A percentile compares a stretch with the other conserved stretches of the same genome.
These are phyloP conservation scores for Bungarus multicinctus DNA, from an alignment of 2,113 vertebrate genomes.

Conservation along the genomic window DNA sequence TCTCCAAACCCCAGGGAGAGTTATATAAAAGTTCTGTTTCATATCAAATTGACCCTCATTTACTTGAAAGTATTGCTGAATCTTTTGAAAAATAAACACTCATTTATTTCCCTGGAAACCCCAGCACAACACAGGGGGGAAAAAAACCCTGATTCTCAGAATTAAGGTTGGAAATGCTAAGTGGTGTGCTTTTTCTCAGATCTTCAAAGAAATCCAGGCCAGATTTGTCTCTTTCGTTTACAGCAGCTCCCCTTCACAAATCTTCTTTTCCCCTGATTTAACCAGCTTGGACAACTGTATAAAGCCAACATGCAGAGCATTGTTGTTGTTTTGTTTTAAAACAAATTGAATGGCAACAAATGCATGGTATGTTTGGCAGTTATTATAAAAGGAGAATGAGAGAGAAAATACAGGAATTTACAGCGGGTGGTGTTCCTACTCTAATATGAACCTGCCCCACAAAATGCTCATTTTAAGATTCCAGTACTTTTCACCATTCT, in stretches of 20 bases:
- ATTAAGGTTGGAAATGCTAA: neutral
- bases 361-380: neutral
- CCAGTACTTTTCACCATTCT: neutral
- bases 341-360: neutral
- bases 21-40: neutral
- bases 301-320: neutral
- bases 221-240: neutral
- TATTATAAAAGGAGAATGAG: neutral
- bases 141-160: neutral
- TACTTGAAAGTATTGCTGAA: neutral
- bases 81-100: neutral
- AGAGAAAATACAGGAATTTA: neutral
- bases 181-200: neutral
- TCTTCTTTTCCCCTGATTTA: neutral
- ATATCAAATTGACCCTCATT: neutral
- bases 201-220: neutral
- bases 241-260: neutral
- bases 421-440: neutral
- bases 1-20: neutral
- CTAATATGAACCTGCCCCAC: neutral
- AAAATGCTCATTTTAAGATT: neutral
- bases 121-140: neutral
- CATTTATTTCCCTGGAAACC: neutral
- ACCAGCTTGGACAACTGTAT: neutral
- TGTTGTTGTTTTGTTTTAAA: neutral